phyloP scores from a whole-genome alignment of 2,113 vertebrate species.

The Oreochromis spilurus region DNA sequence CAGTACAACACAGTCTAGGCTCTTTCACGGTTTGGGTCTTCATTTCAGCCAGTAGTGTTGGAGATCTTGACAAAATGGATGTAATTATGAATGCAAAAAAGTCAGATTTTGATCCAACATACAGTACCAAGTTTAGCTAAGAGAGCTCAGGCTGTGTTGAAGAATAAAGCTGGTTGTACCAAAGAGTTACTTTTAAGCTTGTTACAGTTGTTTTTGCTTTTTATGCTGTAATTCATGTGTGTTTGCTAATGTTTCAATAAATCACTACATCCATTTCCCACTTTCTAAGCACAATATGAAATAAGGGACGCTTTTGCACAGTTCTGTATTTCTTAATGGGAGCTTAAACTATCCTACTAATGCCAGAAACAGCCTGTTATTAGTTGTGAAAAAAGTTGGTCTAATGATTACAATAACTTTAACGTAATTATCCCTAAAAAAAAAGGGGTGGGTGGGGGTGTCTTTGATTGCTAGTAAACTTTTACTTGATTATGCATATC shows the following conservation, averaged over 20 bases:
- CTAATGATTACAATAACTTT: neutral
- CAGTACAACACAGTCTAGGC: neutral
- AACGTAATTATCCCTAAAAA: neutral
- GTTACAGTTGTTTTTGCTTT: neutral
- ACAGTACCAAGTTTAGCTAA: too few species aligned
- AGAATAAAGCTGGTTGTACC: neutral
- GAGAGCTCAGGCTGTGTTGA: too few species aligned
- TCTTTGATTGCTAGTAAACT: slow-evolving; percentile 43
- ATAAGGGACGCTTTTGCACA: neutral
- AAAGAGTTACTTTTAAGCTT: neutral
- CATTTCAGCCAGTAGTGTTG: neutral
- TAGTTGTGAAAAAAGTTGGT: neutral
- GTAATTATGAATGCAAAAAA: neutral
- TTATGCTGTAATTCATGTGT: neutral
- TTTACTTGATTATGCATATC: slow-evolving; percentile 65
- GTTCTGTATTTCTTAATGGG: neutral
- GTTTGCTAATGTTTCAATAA: neutral
- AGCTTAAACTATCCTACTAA: neutral
- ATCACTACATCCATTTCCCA: neutral
- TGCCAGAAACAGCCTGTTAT: neutral
- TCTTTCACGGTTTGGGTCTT: neutral
- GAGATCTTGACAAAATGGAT: neutral
- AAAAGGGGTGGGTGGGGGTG: neutral
- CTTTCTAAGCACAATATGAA: neutral
- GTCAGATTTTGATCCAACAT: neutral